Evolutionary conservation across 2,888 invertebrate genomes (phyloP), one percentile per base, ranked within the genome.

Genomic region (Cheilosia scutellata): DNA sequence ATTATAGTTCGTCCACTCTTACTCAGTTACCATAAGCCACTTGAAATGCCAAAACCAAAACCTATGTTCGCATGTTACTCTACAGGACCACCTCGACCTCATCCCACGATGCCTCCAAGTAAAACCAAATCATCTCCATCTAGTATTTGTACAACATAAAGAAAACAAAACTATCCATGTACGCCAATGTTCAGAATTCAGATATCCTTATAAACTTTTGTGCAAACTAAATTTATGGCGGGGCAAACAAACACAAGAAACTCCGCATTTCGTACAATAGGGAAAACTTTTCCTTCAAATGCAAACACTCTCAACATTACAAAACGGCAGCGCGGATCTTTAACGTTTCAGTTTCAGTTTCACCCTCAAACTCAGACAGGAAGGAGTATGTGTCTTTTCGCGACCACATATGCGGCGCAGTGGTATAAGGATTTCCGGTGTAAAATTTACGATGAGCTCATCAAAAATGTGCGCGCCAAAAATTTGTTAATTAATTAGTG

Each of bases 401-500:
- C 84, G 86, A 68, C 75, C 86, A 75, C 49, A 79, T 63, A 66
- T 62, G 42, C 13, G 27, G 6, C 40, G 27, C 9, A 9, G 2
- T 3, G 44, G 29, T 25, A 75, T 62, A 63, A 63, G 57, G 70
- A 49, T 83, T 7, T 16, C 57, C 62, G 49, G 62, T 29, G 33
- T 62, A 65, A 77, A 80, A 80, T 87, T 83, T 87, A 87, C 78
- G 86, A 86, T 82, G 82, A 86, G 86, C 84, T 87, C 87, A 88
- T 87, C 87, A 88, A 87, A 88, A 87, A 78, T 87, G 74, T 87
- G 72, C 71, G 75, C 88, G 87, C 87, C 88, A 87, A 87, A 88
- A 88, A 87, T 88, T 88, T 82, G 87, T 82, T 88, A 88, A 88
- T 88, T 88, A 88, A 88, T 88, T 88, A 88, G 88, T 77, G 60